Evolutionary conservation across 2,113 vertebrate genomes (phyloP), one percentile per base, ranked within the genome.

Genomic region (Menidia beryllina): DNA sequence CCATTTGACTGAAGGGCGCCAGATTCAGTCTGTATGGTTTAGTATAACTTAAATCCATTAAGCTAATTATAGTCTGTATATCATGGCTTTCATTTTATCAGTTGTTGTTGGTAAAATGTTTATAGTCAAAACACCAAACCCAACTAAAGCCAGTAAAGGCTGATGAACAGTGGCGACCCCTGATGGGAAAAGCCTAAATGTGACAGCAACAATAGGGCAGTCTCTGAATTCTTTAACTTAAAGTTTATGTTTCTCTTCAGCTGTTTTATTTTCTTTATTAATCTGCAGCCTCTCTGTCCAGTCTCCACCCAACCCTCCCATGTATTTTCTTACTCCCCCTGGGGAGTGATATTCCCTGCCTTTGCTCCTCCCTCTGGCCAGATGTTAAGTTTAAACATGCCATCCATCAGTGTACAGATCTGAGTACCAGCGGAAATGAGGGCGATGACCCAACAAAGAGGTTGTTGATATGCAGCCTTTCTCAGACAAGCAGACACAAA

Each of bases 351-450:
- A 61, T 62, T 80, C 61, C 5, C 36, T 36, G 45, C 81, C 77
- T 75, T 72, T 12, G 54, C 75, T 75, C 73, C 72, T 77, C 75
- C 67, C 79, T 69, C 47, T 69, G 69, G 63, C 83, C 91, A 91
- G 89, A 90, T 89, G 89, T 89, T 83, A 81, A 75, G 76, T 61
- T 84, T 84, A 88, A 90, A 82, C 75, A 86, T 24, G 15, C 59
- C 72, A 70, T 87, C 85, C 81, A 64, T 83, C 77, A 88, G 26
- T 48, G 30, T 14, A 26, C 45, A 83, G 68, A 75, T 63, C 63
- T n/a, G 34, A 71, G 63, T 51, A 60, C 49, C 71, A 51, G 45
- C 14, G 69, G 38, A 71, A 66, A 81, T 17, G 7, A 48, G 38
- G 76, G 49, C 43, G 39, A 66, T 78, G 72, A 80, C 69, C 80